These are phyloP conservation scores for Balearica regulorum DNA, from an alignment of 2,797 vertebrate species.

Conservation along the genomic window DNA sequence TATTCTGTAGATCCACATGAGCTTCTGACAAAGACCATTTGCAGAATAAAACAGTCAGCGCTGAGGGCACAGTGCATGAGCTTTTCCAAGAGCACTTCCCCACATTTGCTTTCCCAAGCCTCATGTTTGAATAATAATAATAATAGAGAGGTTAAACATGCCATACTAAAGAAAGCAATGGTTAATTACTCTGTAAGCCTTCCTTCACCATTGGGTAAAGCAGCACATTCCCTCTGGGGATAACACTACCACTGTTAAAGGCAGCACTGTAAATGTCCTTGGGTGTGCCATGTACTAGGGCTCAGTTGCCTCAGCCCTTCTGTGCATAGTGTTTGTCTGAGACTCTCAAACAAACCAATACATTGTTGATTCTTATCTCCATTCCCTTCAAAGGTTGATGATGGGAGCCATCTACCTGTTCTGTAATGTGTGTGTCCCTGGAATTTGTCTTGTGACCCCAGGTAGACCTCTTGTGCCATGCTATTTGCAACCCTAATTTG, in stretches of 20 bases:
- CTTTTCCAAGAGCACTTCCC: background rate
- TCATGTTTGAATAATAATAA: background rate
- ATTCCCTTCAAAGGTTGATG: background rate
- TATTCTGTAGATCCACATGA: background rate
- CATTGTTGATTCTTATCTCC: background rate
- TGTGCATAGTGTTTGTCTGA: background rate
- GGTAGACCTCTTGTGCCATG: background rate
- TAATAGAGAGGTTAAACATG: background rate
- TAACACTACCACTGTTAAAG: background rate
- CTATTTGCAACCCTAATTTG: background rate
- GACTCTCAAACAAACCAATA: background rate
- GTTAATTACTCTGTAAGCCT: background rate
- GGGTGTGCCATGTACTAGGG: background rate
- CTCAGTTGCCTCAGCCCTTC: background rate
- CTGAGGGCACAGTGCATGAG: background rate
- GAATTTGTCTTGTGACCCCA: background rate
- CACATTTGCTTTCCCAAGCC: background rate
- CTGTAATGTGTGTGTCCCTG: background rate
- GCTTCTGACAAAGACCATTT: background rate
- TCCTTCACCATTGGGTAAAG: background rate
- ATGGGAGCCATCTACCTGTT: background rate
- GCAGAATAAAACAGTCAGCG: background rate
- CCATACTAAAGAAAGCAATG: background rate
- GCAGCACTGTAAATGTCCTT: background rate
- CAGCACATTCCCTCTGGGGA: background rate